Base-by-base conservation (phyloP, 1,140 invertebrate genomes). In the Pararge aegeria region DNA sequence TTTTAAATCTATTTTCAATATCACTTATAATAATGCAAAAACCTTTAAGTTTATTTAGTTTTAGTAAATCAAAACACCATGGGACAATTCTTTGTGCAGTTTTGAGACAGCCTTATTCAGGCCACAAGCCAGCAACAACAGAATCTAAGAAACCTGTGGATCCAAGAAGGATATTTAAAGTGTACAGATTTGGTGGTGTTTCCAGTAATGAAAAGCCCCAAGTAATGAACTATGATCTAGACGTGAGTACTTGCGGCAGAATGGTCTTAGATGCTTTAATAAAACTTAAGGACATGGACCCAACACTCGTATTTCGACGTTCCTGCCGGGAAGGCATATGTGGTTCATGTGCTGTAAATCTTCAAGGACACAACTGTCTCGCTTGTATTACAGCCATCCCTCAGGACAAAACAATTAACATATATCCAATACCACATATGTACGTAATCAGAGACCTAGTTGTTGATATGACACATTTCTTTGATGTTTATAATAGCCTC, bases 281-380 rank as follows among this genome's bases (percentile, higher is more conserved):
- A 37, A 95, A 96, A 76, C 96, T 98, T 29, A 98, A 98, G 87
- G 95, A 96, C 74, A 92, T 95, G 34, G 97, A 98, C 79, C 94
- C 96, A 0, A 95, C 95, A 0, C 84, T 98, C 34, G 94, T 95
- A 7, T 98, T 96, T 78, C 89, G 96, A 55, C 90, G 94, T 70
- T 97, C 96, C 0, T 97, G 96, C 69, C 91, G 96, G 15, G 96
- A 97, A 90, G 95, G 96, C 37, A 97, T 98, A 75, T 98, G 97
- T 79, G 97, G 97, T 2, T 96, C 95, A 12, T 98, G 97, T 86
- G 93, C 95, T 0, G 95, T 98, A 93, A 98, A 97, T 78, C 95
- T 98, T 73, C 94, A 95, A 77, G 97, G 97, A 16, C 83, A 91
- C 0, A 98, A 98, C 80, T 96, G 94, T 29, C 90, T 98, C 34